phyloP scores from a whole-genome alignment of 2,888 invertebrate species.

The Paralinhomoeus sp. region DNA sequence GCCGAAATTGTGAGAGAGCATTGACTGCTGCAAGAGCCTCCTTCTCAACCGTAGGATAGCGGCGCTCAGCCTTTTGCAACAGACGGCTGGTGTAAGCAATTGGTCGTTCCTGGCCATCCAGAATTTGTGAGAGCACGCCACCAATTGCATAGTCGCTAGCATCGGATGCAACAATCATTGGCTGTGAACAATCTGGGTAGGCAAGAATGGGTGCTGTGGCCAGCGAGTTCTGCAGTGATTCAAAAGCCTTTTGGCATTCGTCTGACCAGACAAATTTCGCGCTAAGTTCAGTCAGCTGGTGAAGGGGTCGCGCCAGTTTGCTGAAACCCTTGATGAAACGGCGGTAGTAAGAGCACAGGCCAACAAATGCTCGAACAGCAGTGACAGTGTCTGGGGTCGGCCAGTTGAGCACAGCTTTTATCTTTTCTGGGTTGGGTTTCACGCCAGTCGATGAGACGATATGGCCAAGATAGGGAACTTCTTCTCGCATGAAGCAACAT shows the following conservation, averaged over 20 bases:
- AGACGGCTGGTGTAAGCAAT: too few species aligned
- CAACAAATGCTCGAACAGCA: neutral
- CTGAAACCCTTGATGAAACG: neutral
- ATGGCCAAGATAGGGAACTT: slow-evolving; percentile 10
- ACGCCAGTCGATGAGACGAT: neutral
- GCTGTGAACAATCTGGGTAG: neutral
- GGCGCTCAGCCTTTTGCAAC: too few species aligned
- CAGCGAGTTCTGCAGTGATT: neutral
- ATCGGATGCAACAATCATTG: neutral
- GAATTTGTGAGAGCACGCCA: too few species aligned
- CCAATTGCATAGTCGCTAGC: neutral
- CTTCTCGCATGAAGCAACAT: slow-evolving; percentile 7
- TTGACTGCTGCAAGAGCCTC: too few species aligned
- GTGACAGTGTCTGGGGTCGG: neutral
- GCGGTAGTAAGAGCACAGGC: neutral
- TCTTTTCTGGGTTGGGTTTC: neutral
- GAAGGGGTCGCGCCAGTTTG: neutral
- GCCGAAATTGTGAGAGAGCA: too few species aligned
- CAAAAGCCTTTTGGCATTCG: neutral
- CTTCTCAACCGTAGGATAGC: too few species aligned
- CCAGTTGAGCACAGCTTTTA: neutral
- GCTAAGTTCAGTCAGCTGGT: neutral
- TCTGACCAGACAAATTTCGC: neutral
- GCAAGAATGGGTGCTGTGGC: neutral
- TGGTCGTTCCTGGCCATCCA: too few species aligned